Evolutionary conservation across 2,888 invertebrate genomes (phyloP), one percentile per base, ranked within the genome.

Genomic region (Trichopria drosophilae): DNA sequence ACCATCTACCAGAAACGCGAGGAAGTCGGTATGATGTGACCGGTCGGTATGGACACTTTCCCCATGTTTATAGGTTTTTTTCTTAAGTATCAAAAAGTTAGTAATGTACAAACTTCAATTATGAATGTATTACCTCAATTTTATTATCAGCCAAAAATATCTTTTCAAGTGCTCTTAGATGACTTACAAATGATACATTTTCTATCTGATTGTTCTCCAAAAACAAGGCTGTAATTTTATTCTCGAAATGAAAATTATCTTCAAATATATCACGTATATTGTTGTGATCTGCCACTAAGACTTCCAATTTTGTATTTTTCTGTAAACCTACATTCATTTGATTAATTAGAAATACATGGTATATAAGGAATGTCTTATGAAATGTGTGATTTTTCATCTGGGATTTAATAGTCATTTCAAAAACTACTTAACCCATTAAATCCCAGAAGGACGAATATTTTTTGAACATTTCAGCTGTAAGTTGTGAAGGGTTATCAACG

Each of bases 201-300:
- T 56, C 53, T 47, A 65, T 53, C 35, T 53, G 48, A 50, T 65
- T 65, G 39, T 60, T 60, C 37, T 65, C 65, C 7, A 64, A 41
- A 10, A 63, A 60, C 15, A 65, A 16, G n/a, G 46, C 41, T n/a
- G 36, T 48, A 7, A 65, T 24, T 26, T 50, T 57, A 40, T 44
- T 36, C 18, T 55, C 49, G 3, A 15, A n/a, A 18, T 37, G 28
- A 29, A 65, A 63, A 24, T 51, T 37, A 22, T 56, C 40, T 19
- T 28, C 29, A 5, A 32, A 29, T 24, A 65, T 26, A 16, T 20
- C 40, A 44, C 55, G 41, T 31, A 65, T 58, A 45, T 59, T 51
- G 18, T 65, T 65, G n/a, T 55, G 32, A 55, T 65, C 65, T 41
- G 65, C 32, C 22, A 58, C 32, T 16, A 55, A 35, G 15, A 57